phyloP scores from a whole-genome alignment of 2,113 vertebrate genomes.

The Menura novaehollandiae region DNA sequence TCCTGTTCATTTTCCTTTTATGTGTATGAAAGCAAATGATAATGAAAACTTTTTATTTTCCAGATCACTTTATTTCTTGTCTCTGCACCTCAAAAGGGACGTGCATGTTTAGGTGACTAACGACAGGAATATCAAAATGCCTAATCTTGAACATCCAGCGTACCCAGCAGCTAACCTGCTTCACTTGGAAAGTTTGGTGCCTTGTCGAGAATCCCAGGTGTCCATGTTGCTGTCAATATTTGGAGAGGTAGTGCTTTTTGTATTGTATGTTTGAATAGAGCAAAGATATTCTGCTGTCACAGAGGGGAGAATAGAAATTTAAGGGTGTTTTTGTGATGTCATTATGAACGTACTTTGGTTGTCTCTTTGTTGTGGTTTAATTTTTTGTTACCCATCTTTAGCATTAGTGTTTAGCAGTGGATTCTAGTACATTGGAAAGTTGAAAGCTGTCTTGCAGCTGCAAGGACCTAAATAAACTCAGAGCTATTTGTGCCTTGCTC shows the following conservation, averaged over 20 bases:
- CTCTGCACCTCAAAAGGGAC: not conserved
- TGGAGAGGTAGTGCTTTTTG: slow-evolving; percentile 80
- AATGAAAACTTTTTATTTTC: not conserved
- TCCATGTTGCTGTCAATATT: slow-evolving; percentile 81
- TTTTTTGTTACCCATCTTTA: not conserved
- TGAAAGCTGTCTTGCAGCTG: not conserved
- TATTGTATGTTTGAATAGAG: not conserved
- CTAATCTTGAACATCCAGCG: slow-evolving; percentile 61
- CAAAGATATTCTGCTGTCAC: not conserved
- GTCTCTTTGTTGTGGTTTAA: not conserved
- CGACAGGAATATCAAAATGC: slow-evolving; percentile 54
- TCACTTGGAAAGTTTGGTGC: slow-evolving; percentile 71
- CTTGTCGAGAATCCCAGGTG: slow-evolving; percentile 85
- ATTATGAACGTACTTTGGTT: not conserved
- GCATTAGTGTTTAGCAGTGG: not conserved
- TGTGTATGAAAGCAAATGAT: not conserved
- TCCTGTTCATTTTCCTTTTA: not conserved
- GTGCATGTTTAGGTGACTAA: not conserved
- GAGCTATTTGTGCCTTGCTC: not conserved
- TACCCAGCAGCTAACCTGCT: slow-evolving; percentile 74
- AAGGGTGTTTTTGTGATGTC: not conserved
- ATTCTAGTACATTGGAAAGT: not conserved
- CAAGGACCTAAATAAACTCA: not conserved
- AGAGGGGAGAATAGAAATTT: not conserved
- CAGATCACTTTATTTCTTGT: not conserved